Percentiles rank a stretch among this genome's conserved stretches.
These are phyloP conservation scores for Prosapia bicincta DNA, from an alignment of 2,888 invertebrate species.

Conservation along the genomic window DNA sequence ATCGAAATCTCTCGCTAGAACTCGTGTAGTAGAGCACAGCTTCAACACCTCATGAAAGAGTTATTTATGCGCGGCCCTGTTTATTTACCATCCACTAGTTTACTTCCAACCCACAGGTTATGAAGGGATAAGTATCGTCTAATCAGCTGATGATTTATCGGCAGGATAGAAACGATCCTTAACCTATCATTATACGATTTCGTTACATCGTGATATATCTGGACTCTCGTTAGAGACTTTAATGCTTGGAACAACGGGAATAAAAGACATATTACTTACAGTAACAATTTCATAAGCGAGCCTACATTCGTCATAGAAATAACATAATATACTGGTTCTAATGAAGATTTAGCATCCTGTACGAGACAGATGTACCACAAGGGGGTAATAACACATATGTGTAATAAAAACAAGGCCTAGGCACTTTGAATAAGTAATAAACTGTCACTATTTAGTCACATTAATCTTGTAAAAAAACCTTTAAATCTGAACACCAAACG, in stretches of 20 bases:
- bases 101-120: background rate
- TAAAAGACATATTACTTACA: background rate
- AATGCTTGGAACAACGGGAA: background rate
- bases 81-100: background rate
- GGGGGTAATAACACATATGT: no score
- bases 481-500: no score
- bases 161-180: background rate
- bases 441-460: no score
- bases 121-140: background rate
- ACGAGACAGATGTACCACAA: no score
- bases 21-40: background rate
- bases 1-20: background rate
- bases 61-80: background rate
- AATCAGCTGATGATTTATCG: background rate
- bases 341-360: no score
- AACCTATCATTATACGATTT: conserved; percentile 2
- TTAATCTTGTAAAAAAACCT: no score
- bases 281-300: background rate
- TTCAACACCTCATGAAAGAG: background rate
- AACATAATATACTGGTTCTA: no score
- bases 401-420: no score
- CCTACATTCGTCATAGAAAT: no score
- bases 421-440: no score
- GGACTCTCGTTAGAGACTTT: background rate
- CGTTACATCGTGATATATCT: background rate